Percentiles rank a stretch among this genome's conserved stretches.
These are phyloP conservation scores for Drosophila orena DNA, from an alignment of 1,140 invertebrate species.

Conservation along the genomic window DNA sequence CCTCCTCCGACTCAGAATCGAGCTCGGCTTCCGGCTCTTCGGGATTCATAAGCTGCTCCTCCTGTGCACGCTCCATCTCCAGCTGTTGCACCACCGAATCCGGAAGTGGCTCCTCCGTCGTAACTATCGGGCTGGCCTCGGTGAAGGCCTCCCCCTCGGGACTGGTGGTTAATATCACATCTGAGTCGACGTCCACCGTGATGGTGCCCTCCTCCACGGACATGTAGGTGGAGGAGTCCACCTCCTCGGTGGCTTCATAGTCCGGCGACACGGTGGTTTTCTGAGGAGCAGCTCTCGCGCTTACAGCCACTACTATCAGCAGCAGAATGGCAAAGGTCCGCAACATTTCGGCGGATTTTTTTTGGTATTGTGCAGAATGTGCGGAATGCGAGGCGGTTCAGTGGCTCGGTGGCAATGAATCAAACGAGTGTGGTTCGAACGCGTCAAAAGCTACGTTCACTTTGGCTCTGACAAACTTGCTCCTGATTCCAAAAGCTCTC, in stretches of 20 bases:
- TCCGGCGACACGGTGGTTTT: neutral
- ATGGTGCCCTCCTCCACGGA: constrained; percentile 18
- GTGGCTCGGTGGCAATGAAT: constrained; percentile 46
- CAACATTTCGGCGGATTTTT: constrained; percentile 21
- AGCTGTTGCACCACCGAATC: constrained; percentile 54
- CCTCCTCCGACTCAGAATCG: neutral
- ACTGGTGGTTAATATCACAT: constrained; percentile 52
- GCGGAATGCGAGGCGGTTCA: constrained; percentile 48
- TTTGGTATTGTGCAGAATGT: constrained; percentile 8
- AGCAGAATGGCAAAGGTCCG: constrained; percentile 19
- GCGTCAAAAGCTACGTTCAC: constrained; percentile 59
- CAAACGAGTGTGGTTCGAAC: constrained; percentile 49
- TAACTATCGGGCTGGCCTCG: neutral
- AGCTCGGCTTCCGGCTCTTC: neutral
- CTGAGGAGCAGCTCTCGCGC: neutral
- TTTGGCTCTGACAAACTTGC: constrained; percentile 62
- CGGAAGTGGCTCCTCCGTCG: constrained; percentile 56
- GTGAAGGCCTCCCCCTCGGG: constrained; percentile 33
- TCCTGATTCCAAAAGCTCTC: constrained; percentile 52
- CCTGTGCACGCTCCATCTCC: constrained; percentile 22
- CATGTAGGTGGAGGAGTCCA: constrained; percentile 25
- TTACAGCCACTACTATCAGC: constrained; percentile 10
- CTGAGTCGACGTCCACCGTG: constrained; percentile 43
- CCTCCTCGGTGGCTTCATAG: neutral
- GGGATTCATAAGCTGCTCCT: neutral